phyloP scores from a whole-genome alignment of 2,797 vertebrate species.

The Anolis apletophallus region DNA sequence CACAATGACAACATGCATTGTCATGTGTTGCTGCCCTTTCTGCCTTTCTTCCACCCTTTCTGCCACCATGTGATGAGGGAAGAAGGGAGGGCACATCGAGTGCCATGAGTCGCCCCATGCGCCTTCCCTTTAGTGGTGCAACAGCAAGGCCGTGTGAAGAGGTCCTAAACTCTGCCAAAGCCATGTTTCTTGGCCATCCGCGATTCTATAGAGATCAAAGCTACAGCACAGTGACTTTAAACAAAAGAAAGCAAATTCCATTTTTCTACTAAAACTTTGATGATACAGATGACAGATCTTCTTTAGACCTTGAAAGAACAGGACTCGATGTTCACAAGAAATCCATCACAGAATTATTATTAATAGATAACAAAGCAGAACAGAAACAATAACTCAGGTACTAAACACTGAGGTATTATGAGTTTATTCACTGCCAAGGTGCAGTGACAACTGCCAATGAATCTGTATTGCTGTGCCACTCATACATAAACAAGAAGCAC shows the following conservation, averaged over 20 bases:
- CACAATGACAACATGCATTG: too few relatives aligned
- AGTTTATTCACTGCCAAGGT: not conserved
- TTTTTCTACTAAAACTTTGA: constrained; percentile 21
- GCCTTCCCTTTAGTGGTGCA: too few relatives aligned
- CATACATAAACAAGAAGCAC: not conserved
- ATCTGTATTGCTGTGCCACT: not conserved
- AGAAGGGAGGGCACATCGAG: too few relatives aligned
- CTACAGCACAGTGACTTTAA: not conserved
- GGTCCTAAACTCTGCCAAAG: not conserved
- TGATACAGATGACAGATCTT: constrained; percentile 14
- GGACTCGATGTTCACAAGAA: not conserved
- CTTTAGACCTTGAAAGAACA: constrained; percentile 13
- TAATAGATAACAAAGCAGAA: constrained; percentile 17
- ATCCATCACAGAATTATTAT: constrained; percentile 35
- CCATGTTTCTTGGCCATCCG: not conserved
- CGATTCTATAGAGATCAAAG: constrained; percentile 7
- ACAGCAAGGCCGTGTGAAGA: too few relatives aligned
- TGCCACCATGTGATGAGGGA: too few relatives aligned
- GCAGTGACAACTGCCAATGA: constrained; percentile 37
- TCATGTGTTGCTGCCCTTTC: too few relatives aligned
- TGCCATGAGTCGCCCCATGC: too few relatives aligned
- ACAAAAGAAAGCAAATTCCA: constrained; percentile 25
- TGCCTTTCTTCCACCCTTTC: too few relatives aligned
- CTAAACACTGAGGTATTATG: not conserved
- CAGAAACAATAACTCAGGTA: not conserved